These are phyloP conservation scores for Mastomys coucha DNA, from an alignment of 2,113 vertebrate genomes.

Conservation along the genomic window DNA sequence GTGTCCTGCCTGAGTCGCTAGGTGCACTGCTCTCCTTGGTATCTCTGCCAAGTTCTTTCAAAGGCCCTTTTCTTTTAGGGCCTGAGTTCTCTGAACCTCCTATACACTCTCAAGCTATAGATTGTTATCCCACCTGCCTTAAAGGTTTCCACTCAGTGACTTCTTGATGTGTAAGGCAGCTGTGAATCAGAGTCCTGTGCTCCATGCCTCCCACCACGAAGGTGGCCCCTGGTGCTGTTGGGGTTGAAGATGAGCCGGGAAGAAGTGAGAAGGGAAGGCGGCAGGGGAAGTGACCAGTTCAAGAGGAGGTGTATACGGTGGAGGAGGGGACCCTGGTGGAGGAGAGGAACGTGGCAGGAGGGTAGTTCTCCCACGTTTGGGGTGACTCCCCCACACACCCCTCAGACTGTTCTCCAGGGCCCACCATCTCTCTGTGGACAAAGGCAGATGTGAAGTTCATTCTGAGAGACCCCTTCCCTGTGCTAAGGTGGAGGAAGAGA, in stretches of 20 bases:
- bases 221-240: not conserved
- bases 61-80: not conserved
- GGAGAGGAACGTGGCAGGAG: not conserved
- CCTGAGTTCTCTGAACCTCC: not conserved
- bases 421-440: not conserved
- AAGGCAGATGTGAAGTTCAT: not conserved
- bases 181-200: not conserved
- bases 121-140: not conserved
- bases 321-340: not conserved
- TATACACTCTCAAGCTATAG: not conserved
- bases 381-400: not conserved
- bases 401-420: not conserved
- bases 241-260: not conserved
- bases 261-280: no score
- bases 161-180: no score
- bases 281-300: not conserved
- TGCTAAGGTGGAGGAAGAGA: not conserved
- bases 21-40: not conserved
- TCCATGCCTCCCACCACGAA: not conserved
- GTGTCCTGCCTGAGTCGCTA: not conserved
- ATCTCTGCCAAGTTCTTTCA: not conserved
- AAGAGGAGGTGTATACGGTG: no score
- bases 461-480: not conserved
- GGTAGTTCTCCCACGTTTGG: fast-evolving
- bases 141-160: not conserved